Percentiles rank a stretch among this genome's conserved stretches.
Conservation (phyloP, 2,888 invertebrate species). For the Ochropleura plecta region DNA sequence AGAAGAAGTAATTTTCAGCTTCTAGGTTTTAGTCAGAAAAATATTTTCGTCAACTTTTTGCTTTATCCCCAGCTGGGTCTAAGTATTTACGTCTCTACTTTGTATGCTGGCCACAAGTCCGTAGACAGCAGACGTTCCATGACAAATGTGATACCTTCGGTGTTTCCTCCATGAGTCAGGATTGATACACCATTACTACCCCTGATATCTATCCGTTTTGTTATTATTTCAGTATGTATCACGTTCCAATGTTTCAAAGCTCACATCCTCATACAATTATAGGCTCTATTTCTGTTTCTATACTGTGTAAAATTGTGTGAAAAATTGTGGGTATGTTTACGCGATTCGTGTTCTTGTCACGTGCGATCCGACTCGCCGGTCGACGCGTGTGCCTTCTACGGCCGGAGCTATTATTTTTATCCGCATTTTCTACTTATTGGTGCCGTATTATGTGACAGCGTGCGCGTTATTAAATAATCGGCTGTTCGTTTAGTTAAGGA, state of each 20-base stretch:
- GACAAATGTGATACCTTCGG: constrained; percentile 61
- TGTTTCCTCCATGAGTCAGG: constrained; percentile 65
- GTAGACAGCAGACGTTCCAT: constrained; percentile 43
- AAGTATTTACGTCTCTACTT: constrained; percentile 18
- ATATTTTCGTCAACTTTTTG: background rate
- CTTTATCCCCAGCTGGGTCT: background rate
- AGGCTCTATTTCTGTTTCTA: constrained; percentile 54
- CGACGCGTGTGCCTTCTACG: constrained; percentile 79
- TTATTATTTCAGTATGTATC: constrained; percentile 81
- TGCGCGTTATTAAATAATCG: constrained; percentile 79
- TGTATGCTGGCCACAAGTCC: constrained; percentile 41
- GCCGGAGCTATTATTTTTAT: constrained; percentile 84
- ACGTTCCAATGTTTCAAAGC: constrained; percentile 80
- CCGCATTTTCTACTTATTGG: constrained; percentile 85
- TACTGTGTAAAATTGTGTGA: constrained; percentile 72
- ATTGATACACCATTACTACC: constrained; percentile 74
- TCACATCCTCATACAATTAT: constrained; percentile 54
- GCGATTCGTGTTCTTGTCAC: constrained; percentile 84
- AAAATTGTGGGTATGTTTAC: constrained; percentile 70
- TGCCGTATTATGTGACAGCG: constrained; percentile 80
- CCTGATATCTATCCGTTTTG: constrained; percentile 73
- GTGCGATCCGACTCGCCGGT: constrained; percentile 81
- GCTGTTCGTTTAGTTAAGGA: constrained; percentile 71
- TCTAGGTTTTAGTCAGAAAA: no score
- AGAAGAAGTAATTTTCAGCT: background rate